Base-by-base conservation (phyloP, 2,797 vertebrate species). In the Tenualosa thibaudeaui region DNA sequence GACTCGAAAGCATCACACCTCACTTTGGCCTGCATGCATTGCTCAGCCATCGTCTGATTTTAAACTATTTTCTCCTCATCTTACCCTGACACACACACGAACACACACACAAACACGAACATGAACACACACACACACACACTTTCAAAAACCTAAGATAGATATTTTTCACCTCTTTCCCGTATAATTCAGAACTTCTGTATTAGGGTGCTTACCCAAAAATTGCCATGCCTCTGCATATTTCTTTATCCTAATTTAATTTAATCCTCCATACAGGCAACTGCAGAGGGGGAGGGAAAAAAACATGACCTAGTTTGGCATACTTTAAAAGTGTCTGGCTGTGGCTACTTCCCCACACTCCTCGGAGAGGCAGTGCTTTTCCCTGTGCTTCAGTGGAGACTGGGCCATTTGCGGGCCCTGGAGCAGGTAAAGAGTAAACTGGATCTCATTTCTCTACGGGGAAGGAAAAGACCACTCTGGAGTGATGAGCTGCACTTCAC, bases 241-340 rank as follows among this genome's bases (percentile, higher is more conserved):
- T 88, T 88, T 88, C 86, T 89, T 87, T 85, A 89, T 78, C 86
- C 88, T 85, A 88, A 89, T 85, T 87, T 87, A 82, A 90, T 90
- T 87, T 88, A 91, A 89, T 89, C 88, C 88, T 75, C 85, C 82
- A 87, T 88, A 90, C 43, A 86, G 85, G 82, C 82, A 88, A 84
- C 85, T 53, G 82, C 87, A 89, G 54, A 88, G 88, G 68, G 68
- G 31, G 31, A 22, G 65, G 17, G 40, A 40, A 78, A 78, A 85
- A 86, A 88, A 88, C 86, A 88, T 90, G 89, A 91, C 87, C 88
- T 82, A 89, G 87, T 91, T 88, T 88, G 82, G 85, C 83, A 40
- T 60, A 81, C 84, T 88, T 86, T 88, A 86, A 78, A 87, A 88
- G 84, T 84, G 81, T 81, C 53, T 85, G 40, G 24, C 62, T 68